Conservation (phyloP, 1,140 invertebrate genomes). For the Pogonognathellus flavescens region DNA sequence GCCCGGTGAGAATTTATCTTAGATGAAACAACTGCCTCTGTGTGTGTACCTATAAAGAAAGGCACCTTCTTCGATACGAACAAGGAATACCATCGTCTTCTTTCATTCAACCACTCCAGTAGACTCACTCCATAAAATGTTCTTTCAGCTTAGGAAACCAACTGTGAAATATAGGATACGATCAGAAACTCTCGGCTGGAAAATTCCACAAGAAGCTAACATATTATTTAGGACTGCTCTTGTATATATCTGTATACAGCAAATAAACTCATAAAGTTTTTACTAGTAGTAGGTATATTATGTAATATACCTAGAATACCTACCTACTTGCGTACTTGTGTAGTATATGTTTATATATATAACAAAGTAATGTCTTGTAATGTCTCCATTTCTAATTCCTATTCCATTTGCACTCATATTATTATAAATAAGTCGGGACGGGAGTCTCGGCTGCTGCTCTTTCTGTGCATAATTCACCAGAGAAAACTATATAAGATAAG, state of each 20-base stretch:
- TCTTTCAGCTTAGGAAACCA: conserved; percentile 46
- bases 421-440: conserved; percentile 22
- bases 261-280: too few relatives aligned
- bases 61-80: neutral
- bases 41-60: neutral
- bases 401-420: conserved; percentile 39
- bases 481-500: conserved; percentile 27
- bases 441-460: conserved; percentile 17
- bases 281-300: neutral
- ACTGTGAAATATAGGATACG: conserved; percentile 50
- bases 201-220: neutral
- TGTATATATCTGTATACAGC: too few relatives aligned
- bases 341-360: conserved; percentile 15
- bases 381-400: conserved; percentile 28
- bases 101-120: neutral
- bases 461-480: conserved; percentile 35
- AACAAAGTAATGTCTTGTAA: conserved; percentile 17
- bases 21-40: conserved; percentile 34
- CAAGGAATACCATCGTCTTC: neutral
- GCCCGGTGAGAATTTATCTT: conserved; percentile 49
- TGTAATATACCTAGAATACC: neutral
- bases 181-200: conserved; percentile 31
- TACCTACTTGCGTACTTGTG: neutral
- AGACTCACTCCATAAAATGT: conserved; percentile 26
- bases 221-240: neutral